These are phyloP conservation scores for Platycheirus rosarum DNA, from an alignment of 2,888 invertebrate genomes.

Conservation along the genomic window DNA sequence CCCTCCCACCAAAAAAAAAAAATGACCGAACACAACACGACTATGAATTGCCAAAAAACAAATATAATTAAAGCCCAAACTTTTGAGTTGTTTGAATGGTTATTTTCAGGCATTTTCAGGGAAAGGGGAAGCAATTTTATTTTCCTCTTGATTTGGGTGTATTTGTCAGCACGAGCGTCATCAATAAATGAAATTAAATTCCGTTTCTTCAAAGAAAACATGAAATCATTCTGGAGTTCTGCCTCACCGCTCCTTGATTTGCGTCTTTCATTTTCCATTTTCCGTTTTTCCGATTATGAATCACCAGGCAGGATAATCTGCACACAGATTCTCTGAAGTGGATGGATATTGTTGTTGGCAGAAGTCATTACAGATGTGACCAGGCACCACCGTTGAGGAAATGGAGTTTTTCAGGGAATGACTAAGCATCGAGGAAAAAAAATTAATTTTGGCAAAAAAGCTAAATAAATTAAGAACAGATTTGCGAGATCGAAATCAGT, in stretches of 20 bases:
- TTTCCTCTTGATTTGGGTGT: slow-evolving; percentile 15
- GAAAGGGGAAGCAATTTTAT: not conserved
- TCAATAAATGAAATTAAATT: slow-evolving; percentile 71
- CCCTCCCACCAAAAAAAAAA: too few species aligned
- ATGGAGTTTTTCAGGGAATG: slow-evolving; percentile 17
- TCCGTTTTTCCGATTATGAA: slow-evolving; percentile 27
- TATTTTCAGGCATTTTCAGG: not conserved
- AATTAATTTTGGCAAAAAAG: not conserved
- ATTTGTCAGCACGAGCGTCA: slow-evolving; percentile 59
- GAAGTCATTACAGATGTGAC: slow-evolving; percentile 23
- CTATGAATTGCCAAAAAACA: slow-evolving; percentile 47
- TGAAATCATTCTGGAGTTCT: slow-evolving; percentile 8
- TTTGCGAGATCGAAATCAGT: slow-evolving; percentile 12
- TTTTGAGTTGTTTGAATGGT: slow-evolving; percentile 20
- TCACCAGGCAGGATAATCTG: slow-evolving; percentile 4
- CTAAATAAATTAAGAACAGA: slow-evolving; percentile 24
- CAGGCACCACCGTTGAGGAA: slow-evolving; percentile 11
- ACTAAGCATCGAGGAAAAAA: slow-evolving; percentile 4
- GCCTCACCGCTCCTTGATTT: not conserved
- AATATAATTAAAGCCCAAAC: slow-evolving; percentile 34
- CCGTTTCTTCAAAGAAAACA: slow-evolving; percentile 30
- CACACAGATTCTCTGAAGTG: slow-evolving; percentile 13
- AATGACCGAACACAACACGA: slow-evolving; percentile 39
- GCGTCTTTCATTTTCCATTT: not conserved
- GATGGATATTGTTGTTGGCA: not conserved